Conservation (phyloP, 2,113 vertebrate species). For the Rattus rattus region DNA sequence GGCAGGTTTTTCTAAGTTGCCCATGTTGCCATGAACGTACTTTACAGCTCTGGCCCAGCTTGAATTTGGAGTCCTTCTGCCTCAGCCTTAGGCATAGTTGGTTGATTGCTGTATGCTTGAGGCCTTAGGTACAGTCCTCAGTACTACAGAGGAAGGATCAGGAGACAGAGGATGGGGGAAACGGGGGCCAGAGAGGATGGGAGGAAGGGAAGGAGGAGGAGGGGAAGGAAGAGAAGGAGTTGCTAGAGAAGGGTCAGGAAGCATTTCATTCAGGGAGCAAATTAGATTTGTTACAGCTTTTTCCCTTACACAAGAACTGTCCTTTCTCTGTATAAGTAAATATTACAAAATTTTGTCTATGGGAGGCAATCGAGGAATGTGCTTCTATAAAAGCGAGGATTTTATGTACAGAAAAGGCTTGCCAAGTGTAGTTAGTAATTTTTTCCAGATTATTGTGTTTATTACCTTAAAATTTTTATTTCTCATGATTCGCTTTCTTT, state of each 20-base stretch:
- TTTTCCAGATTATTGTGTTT: neutral
- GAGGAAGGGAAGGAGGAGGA: neutral
- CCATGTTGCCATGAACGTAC: neutral
- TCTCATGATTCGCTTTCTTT: constrained; percentile 33
- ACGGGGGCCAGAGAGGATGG: neutral
- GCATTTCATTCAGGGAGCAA: neutral
- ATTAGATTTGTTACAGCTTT: neutral
- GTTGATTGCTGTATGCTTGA: neutral
- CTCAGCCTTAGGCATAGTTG: neutral
- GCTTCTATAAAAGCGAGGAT: neutral
- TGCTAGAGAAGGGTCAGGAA: neutral
- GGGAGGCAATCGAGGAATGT: neutral
- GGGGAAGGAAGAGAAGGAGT: neutral
- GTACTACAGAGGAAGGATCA: neutral
- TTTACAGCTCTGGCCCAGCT: neutral
- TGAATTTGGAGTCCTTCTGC: neutral
- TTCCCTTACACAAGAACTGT: neutral
- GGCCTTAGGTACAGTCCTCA: neutral
- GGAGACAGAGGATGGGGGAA: no score
- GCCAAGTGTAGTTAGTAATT: neutral
- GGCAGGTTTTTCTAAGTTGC: neutral
- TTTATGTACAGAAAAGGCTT: neutral
- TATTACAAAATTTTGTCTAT: neutral
- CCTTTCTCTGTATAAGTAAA: neutral
- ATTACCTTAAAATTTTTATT: neutral